Base-by-base conservation (phyloP, 1,140 invertebrate genomes). In the Chrysomallon squamiferum region DNA sequence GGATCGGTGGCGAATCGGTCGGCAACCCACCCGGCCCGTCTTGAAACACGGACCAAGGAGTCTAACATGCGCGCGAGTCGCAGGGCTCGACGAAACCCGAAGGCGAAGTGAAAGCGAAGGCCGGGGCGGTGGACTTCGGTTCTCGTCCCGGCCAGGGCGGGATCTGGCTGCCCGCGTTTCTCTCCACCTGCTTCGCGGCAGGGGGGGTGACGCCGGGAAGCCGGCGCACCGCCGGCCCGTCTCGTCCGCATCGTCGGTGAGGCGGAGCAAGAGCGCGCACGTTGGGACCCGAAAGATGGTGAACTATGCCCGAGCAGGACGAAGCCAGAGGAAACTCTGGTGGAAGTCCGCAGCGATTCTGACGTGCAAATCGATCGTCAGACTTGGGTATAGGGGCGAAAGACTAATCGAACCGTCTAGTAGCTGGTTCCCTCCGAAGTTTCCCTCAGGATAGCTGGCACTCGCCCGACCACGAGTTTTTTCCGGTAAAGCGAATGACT, bases 21-120 rank as follows among this genome's bases (percentile, higher is more conserved):
- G 76, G 77, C 61, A 38, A 38, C 35, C 41, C 67, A 76, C 79
- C 77, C 76, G 90, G 91, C 92, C 92, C 92, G 92, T 94, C 93
- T 94, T 93, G 92, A 93, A 94, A 93, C 92, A 93, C 92, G 91
- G 92, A 93, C 92, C 92, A 93, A 93, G 92, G 91, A 93, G 92
- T 93, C 90, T 91, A 92, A 88, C 90, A 89, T 90, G 88, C 91
- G 86, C 88, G 92, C 92, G 87, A 93, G 92, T 92, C 88, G 89
- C 89, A 88, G 89, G 88, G 89, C 87, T 74, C 72, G 75, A 7
- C 35, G 35, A 38, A 90, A 88, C 89, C 88, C 85, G 88, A 87
- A 88, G 88, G 90, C 89, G 87, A 66, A 91, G 88, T 88, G 88
- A 91, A 91, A 89, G 87, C 88, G 83, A 71, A 66, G 66, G 73